These are phyloP conservation scores for Drosophila obscura DNA, from an alignment of 1,140 invertebrate species.

Conservation along the genomic window DNA sequence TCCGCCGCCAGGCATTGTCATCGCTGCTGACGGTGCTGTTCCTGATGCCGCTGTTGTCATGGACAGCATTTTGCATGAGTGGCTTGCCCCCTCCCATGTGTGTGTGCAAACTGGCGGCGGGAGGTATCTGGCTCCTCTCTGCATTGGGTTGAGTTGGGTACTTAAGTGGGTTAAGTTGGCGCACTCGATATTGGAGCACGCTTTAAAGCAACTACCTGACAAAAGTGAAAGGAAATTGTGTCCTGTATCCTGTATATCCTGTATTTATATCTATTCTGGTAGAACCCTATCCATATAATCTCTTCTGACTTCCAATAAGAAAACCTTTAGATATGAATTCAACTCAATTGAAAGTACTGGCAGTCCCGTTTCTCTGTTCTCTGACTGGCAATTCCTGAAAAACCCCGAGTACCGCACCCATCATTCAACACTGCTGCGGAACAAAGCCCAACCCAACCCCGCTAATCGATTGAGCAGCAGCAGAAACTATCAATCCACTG, in stretches of 20 bases:
- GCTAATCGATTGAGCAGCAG: conserved; percentile 39
- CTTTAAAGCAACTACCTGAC: too few species aligned
- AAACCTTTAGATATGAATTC: too few species aligned
- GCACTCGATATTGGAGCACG: too few species aligned
- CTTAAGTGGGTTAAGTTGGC: background rate
- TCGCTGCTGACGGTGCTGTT: conserved; percentile 16
- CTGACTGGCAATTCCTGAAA: background rate
- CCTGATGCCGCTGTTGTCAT: conserved; percentile 32
- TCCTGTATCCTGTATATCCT: too few species aligned
- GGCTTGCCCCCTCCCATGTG: conserved; percentile 4
- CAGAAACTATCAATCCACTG: background rate
- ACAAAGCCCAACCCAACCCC: background rate
- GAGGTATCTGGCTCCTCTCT: background rate
- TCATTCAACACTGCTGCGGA: background rate
- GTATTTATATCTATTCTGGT: too few species aligned
- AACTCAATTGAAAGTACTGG: too few species aligned
- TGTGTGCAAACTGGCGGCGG: background rate
- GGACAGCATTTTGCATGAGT: conserved; percentile 46
- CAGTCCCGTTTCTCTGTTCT: too few species aligned
- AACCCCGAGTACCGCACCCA: background rate
- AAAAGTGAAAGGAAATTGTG: too few species aligned
- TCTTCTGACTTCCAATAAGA: too few species aligned
- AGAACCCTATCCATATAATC: too few species aligned
- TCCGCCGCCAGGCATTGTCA: conserved; percentile 19
- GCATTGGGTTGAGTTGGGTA: background rate